Percentiles rank a stretch among this genome's conserved stretches.
These are phyloP conservation scores for Uloborus plumipes DNA, from an alignment of 2,888 invertebrate genomes.

Conservation along the genomic window DNA sequence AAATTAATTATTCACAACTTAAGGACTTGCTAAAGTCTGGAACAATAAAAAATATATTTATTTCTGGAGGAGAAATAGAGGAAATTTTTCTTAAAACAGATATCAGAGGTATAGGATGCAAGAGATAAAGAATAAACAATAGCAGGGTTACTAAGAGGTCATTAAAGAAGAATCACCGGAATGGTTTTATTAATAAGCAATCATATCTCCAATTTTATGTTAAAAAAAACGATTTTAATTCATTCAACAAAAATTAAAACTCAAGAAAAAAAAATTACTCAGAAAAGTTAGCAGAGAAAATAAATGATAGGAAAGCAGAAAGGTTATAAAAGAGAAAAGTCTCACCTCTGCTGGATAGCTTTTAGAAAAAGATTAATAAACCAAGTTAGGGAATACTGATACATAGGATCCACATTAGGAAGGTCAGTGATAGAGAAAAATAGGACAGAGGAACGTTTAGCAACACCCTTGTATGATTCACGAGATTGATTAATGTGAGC, in stretches of 20 bases:
- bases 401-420: conserved; percentile 96
- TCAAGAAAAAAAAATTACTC: neutral
- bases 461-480: conserved; percentile 89
- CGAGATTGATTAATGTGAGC: conserved; percentile 89
- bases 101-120: too few species aligned
- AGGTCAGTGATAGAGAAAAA: conserved; percentile 92
- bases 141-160: too few species aligned
- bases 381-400: conserved; percentile 95
- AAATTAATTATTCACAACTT: too few species aligned
- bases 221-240: neutral
- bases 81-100: too few species aligned
- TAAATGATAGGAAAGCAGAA: neutral
- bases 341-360: conserved; percentile 85
- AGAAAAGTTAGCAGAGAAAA: neutral
- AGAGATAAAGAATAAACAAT: too few species aligned
- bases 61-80: too few species aligned
- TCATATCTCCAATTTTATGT: too few species aligned
- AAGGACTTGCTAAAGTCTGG: too few species aligned
- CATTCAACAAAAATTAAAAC: neutral
- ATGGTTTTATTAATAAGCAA: too few species aligned
- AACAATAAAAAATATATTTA: too few species aligned
- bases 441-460: conserved; percentile 87
- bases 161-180: too few species aligned
- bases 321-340: conserved; percentile 70
- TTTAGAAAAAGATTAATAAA: conserved; percentile 89